Evolutionary conservation across 2,113 vertebrate genomes (phyloP), one percentile per base, ranked within the genome.

Genomic region (Lucifuga dentata): DNA sequence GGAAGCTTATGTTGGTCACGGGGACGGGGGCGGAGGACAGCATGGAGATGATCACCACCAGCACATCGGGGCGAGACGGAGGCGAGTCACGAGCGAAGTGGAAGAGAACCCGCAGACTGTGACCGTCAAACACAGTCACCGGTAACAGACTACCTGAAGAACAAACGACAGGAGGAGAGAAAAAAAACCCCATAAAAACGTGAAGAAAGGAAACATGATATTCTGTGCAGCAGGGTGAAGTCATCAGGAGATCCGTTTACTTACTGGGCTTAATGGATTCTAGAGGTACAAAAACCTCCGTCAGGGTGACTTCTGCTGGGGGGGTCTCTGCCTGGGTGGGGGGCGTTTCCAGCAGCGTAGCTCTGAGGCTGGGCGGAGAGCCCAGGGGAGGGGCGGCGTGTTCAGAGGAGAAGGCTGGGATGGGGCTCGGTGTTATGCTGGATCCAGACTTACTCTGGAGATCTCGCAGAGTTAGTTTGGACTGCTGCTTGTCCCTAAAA

Each of bases 31-130:
- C 95, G 0, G 97, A 98, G 44, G 97, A 99, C 38, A 99, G 89
- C 98, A 99, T 98, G 55, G 98, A 99, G 23, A 98, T 95, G 78
- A 99, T 98, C 63, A 98, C 96, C 78, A 99, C 98, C 52, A 98
- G 91, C 72, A 99, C 92, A 0, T 98, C 96, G 0, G 95, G 92
- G 51, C 95, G 94, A 48, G 93, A 94, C 0, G 94, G 93, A 38
- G 96, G 94, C 0, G 93, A 91, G 68, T 97, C 94, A 0, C 92
- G 93, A 4, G 97, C 96, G 0, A 98, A 98, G 79, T 99, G 98
- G 89, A 98, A 95, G 56, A 99, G 94, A 53, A 99, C 93, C 0
- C 96, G 96, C 87, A 99, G 94, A 79, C 97, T 97, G 33, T 96
- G 95, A 68, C 95, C 94, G 69, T 99, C 98, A 2, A 98, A 99